phyloP scores from a whole-genome alignment of 2,888 invertebrate species.

The Leptarthrus brevirostris region DNA sequence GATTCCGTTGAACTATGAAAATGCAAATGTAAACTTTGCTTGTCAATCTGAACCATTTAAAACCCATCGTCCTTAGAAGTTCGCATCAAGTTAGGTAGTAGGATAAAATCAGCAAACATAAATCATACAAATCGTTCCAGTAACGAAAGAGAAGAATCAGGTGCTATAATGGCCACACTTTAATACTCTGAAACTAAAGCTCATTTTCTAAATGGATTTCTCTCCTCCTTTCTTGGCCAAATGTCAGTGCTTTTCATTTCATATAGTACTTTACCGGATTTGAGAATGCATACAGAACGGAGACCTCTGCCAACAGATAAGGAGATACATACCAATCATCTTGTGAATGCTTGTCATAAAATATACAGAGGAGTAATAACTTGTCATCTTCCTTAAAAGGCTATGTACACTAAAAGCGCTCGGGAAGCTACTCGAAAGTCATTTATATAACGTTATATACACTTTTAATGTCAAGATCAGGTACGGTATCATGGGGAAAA shows the following conservation, averaged over 20 bases:
- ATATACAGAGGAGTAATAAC: slow-evolving; percentile 38
- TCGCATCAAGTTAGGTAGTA: too few relatives aligned
- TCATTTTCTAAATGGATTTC: slow-evolving; percentile 32
- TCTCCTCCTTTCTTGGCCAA: background rate
- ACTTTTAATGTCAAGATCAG: slow-evolving; percentile 40
- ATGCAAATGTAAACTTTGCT: too few relatives aligned
- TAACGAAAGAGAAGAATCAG: slow-evolving; percentile 29
- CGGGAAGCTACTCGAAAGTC: slow-evolving; percentile 30
- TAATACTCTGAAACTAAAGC: slow-evolving; percentile 11
- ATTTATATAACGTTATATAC: slow-evolving; percentile 12
- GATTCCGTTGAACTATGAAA: too few relatives aligned
- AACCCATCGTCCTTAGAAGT: too few relatives aligned
- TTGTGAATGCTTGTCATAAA: slow-evolving; percentile 34
- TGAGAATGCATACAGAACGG: background rate
- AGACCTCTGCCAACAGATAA: background rate
- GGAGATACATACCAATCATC: slow-evolving; percentile 13
- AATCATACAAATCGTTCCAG: too few relatives aligned
- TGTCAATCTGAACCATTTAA: too few relatives aligned
- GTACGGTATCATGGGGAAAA: background rate
- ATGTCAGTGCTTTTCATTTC: background rate
- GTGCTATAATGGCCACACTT: slow-evolving; percentile 9
- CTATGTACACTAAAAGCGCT: background rate
- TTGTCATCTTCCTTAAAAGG: slow-evolving; percentile 34
- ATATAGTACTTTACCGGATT: background rate
- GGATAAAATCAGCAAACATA: too few relatives aligned